Conservation (phyloP, 2,113 vertebrate genomes). For the Ptychochromis oligacanthus region DNA sequence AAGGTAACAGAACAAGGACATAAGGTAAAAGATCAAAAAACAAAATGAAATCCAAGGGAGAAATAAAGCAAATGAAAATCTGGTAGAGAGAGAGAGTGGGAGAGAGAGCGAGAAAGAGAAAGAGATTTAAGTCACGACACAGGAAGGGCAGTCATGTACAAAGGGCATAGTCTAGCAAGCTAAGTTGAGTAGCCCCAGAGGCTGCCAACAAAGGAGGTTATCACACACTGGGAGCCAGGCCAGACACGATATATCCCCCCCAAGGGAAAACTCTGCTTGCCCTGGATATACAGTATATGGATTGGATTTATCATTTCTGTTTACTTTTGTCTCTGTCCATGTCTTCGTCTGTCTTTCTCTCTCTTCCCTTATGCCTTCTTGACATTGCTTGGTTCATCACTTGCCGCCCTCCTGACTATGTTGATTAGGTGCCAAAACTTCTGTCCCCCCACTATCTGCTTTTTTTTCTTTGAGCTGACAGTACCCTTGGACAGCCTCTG, state of each 20-base stretch:
- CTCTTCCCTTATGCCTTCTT: neutral
- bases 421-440: neutral
- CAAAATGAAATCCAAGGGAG: neutral
- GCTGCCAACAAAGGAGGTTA: slow-evolving; percentile 28
- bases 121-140: neutral
- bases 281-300: slow-evolving; percentile 27
- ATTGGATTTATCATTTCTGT: slow-evolving; percentile 51
- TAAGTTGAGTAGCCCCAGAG: slow-evolving; percentile 16
- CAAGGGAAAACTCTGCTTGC: slow-evolving; percentile 29
- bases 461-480: neutral
- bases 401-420: slow-evolving; percentile 11
- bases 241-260: slow-evolving; percentile 21
- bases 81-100: neutral
- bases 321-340: slow-evolving; percentile 37
- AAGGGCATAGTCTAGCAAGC: slow-evolving; percentile 14
- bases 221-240: slow-evolving; percentile 21
- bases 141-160: neutral
- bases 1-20: neutral
- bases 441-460: neutral
- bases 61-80: neutral
- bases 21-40: neutral
- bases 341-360: slow-evolving; percentile 7
- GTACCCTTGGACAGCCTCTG: neutral
- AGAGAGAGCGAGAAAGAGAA: neutral
- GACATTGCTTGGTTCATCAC: slow-evolving; percentile 43